Base-by-base conservation (phyloP, 2,797 vertebrate genomes). In the Sylvia borin region DNA sequence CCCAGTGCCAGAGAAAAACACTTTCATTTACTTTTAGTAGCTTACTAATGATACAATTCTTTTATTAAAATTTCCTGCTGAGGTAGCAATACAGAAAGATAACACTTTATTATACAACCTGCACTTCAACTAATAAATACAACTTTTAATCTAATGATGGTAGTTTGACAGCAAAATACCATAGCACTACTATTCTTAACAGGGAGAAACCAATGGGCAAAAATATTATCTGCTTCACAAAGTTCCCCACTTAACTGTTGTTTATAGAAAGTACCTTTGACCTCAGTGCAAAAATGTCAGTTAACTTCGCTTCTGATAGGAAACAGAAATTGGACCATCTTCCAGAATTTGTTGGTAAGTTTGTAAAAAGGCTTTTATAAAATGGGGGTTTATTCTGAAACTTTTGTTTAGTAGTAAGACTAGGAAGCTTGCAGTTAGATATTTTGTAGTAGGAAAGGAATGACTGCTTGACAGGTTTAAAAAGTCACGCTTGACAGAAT, bases 401-500 rank as follows among this genome's bases (percentile, higher is more conserved):
- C 17, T 74, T 76, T 51, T 80, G 27, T 86, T 82, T 87, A 81
- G 64, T 31, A 67, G 50, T 68, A 95, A 95, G 58, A 40, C 60
- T 89, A 93, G 74, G 91, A 93, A 97, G 58, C 81, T 94, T 94
- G 79, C 81, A 96, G 92, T 92, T 92, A 90, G 84, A 89, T 93
- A 80, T 88, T 96, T 97, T 96, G 92, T 92, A 95, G 76, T 2
- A 45, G 71, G 91, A 80, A 96, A 93, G 60, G 80, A 97, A 97
- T 94, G 94, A 95, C 79, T 97, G 62, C 76, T 95, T 97, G 96
- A 97, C 95, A 96, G 88, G 67, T 95, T 97, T 94, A 96, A 96
- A 96, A 97, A 97, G 93, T 96, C 67, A 40, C 0, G 9, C 84
- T 95, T 97, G 95, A 97, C 94, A 97, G 95, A 80, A 34, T 72